These are phyloP conservation scores for Tinea trinotella DNA, from an alignment of 2,888 invertebrate genomes.

Conservation along the genomic window DNA sequence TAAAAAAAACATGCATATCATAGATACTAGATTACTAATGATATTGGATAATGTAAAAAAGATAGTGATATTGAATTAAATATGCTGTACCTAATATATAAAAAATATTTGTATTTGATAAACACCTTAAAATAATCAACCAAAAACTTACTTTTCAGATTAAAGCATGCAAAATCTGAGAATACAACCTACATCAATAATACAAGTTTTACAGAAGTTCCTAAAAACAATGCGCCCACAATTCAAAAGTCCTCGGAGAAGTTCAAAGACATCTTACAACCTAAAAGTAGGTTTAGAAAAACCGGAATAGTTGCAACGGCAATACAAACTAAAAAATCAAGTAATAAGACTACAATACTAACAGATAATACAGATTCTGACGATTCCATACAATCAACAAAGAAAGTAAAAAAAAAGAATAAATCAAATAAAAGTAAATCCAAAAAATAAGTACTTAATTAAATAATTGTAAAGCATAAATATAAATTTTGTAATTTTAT, in stretches of 20 bases:
- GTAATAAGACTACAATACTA: slow-evolving; percentile 34
- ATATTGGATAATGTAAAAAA: too few species aligned
- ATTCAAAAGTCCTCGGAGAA: slow-evolving; percentile 33
- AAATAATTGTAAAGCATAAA: neutral
- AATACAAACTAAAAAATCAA: slow-evolving; percentile 52
- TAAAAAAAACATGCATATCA: too few species aligned
- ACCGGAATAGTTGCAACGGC: slow-evolving; percentile 74
- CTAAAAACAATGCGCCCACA: slow-evolving; percentile 37
- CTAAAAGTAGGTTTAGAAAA: slow-evolving; percentile 70
- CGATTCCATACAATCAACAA: slow-evolving; percentile 49
- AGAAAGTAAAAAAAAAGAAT: slow-evolving; percentile 61
- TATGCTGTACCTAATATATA: too few species aligned
- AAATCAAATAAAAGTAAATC: slow-evolving; percentile 37
- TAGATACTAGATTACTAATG: too few species aligned
- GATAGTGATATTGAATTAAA: too few species aligned
- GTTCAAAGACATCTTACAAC: slow-evolving; percentile 37
- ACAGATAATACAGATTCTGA: slow-evolving; percentile 62
- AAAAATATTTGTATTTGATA: too few species aligned
- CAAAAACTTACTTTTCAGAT: too few species aligned
- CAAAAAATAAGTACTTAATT: neutral
- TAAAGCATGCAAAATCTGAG: slow-evolving; percentile 57
- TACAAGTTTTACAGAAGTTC: slow-evolving; percentile 60
- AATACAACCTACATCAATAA: slow-evolving; percentile 45
- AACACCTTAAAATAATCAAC: too few species aligned
- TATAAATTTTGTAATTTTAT: neutral